Evolutionary conservation across 2,888 invertebrate genomes (phyloP).

Genomic region (Cancer borealis): DNA sequence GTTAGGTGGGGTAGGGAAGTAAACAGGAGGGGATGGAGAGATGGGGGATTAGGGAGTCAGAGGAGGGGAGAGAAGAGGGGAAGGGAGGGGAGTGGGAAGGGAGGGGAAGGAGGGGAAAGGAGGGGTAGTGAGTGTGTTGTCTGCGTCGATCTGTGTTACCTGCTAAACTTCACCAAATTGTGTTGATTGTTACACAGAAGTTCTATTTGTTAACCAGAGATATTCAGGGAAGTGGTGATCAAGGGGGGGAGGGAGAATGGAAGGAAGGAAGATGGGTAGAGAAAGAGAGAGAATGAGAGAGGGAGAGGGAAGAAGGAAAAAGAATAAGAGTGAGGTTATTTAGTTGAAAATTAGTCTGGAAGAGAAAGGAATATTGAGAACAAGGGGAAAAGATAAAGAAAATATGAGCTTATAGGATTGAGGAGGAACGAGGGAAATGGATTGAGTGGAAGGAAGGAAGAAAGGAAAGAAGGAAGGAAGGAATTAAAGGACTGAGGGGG

Average conservation of each 20-base stretch:
- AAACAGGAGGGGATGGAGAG: not conserved
- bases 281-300: not conserved
- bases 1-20: no score
- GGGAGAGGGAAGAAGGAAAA: not conserved
- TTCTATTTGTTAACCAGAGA: not conserved
- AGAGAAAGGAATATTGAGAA: conserved; percentile 10
- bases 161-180: conserved; percentile 2
- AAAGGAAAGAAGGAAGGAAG: conserved; percentile 26
- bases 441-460: conserved; percentile 12
- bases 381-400: not conserved
- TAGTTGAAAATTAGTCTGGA: not conserved
- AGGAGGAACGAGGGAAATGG: not conserved
- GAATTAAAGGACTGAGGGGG: conserved; percentile 22
- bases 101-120: no score
- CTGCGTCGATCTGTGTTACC: not conserved
- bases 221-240: conserved; percentile 26
- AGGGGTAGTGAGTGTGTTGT: not conserved
- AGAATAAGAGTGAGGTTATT: not conserved
- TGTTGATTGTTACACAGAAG: conserved; percentile 31
- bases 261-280: not conserved
- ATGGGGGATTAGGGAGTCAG: not conserved
- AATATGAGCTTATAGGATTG: not conserved
- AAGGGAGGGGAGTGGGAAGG: not conserved
- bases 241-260: not conserved
- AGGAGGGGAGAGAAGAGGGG: not conserved